Conservation (phyloP, 2,888 invertebrate species). For the Drosophila mulleri region DNA sequence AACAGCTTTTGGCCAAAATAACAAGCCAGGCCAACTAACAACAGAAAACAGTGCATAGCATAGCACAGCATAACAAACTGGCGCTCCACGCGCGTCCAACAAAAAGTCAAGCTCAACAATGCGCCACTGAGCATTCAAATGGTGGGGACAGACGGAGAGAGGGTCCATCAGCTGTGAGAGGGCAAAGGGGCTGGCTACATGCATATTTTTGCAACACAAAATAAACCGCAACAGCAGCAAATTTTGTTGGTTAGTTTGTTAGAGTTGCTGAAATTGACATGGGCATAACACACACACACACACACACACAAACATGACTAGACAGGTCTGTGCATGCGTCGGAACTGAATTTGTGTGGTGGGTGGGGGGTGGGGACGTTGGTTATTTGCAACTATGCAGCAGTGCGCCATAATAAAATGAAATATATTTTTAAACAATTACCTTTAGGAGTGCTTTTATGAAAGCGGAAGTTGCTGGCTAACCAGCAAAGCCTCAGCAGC, state of each 20-base stretch:
- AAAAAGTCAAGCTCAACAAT: conserved; percentile 75
- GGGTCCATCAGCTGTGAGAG: neutral
- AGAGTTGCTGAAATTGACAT: conserved; percentile 68
- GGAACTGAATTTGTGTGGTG: neutral
- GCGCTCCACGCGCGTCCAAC: conserved; percentile 59
- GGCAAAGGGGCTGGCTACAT: conserved; percentile 35
- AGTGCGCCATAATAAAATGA: conserved; percentile 71
- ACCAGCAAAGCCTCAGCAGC: conserved; percentile 46
- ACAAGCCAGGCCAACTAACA: conserved; percentile 67
- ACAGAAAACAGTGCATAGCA: conserved; percentile 24
- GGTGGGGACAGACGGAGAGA: conserved; percentile 3
- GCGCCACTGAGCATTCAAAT: conserved; percentile 50
- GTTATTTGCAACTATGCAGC: conserved; percentile 22
- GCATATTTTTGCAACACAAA: conserved; percentile 78
- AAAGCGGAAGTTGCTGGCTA: conserved; percentile 62
- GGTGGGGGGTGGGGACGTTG: neutral
- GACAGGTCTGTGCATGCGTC: conserved; percentile 44
- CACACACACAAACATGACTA: conserved; percentile 42
- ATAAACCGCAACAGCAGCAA: conserved; percentile 79
- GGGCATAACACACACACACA: conserved; percentile 48
- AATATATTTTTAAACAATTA: conserved; percentile 79
- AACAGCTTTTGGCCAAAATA: conserved; percentile 81
- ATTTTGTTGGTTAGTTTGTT: conserved; percentile 73
- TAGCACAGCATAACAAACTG: conserved; percentile 42
- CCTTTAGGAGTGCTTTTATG: conserved; percentile 70